These are phyloP conservation scores for Silurus asotus DNA, from an alignment of 2,113 vertebrate genomes.

Conservation along the genomic window DNA sequence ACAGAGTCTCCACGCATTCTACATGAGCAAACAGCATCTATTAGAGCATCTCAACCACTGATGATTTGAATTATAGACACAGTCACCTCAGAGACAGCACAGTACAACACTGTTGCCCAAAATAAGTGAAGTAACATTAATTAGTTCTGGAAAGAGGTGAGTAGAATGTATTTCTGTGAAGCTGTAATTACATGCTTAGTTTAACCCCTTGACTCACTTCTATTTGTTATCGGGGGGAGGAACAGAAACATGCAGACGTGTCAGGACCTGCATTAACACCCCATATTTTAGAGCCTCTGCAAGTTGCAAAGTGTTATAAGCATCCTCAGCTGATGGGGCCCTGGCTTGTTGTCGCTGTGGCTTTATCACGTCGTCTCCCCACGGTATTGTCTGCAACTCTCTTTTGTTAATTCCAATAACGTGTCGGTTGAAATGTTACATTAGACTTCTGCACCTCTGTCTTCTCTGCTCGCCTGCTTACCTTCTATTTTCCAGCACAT, in stretches of 20 bases:
- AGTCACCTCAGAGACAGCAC: constrained; percentile 32
- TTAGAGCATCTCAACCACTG: constrained; percentile 10
- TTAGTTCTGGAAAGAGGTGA: constrained; percentile 53
- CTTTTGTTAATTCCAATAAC: constrained; percentile 43
- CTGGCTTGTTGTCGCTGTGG: constrained; percentile 68
- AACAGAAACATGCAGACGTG: constrained; percentile 60
- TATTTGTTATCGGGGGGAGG: constrained; percentile 57
- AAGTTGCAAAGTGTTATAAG: constrained; percentile 59
- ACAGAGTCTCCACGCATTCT: background rate
- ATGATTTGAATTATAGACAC: constrained; percentile 42
- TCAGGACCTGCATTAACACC: constrained; percentile 74
- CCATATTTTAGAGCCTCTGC: constrained; percentile 76
- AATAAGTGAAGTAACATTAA: constrained; percentile 57
- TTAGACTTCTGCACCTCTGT: constrained; percentile 18
- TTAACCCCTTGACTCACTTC: constrained; percentile 62
- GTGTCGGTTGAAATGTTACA: constrained; percentile 29
- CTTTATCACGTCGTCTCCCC: constrained; percentile 52
- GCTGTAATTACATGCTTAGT: constrained; percentile 63
- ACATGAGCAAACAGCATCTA: constrained; percentile 26
- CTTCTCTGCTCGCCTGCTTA: background rate
- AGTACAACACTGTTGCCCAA: constrained; percentile 45
- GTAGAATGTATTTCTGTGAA: constrained; percentile 57
- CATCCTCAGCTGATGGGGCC: constrained; percentile 59
- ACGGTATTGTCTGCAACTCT: constrained; percentile 22
- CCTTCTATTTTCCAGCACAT: background rate